Evolutionary conservation across 2,113 vertebrate genomes (phyloP).

Genomic region (Gnathonemus longibarbis): DNA sequence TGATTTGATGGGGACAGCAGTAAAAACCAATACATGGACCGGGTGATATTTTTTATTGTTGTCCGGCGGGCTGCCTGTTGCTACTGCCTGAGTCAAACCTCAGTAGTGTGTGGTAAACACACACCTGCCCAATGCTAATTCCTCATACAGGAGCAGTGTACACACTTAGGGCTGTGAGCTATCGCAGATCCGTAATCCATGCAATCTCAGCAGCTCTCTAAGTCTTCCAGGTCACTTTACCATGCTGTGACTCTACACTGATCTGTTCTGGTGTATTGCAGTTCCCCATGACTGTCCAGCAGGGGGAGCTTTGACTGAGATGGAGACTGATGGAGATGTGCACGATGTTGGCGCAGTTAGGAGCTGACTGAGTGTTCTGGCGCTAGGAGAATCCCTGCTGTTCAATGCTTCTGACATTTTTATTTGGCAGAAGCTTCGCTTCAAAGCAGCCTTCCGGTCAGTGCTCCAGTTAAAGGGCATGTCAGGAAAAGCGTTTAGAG

Average conservation of each 20-base stretch:
- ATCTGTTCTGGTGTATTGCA: not conserved
- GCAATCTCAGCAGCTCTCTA: not conserved
- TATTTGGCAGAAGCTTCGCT: not conserved
- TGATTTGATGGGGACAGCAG: too few relatives aligned
- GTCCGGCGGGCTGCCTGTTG: not conserved
- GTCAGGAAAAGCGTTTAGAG: not conserved
- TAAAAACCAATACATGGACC: too few relatives aligned
- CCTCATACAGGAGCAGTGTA: not conserved
- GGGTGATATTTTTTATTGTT: not conserved
- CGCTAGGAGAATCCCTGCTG: not conserved
- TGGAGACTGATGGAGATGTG: not conserved
- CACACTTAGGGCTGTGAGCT: not conserved
- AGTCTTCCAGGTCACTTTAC: not conserved
- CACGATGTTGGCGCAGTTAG: not conserved
- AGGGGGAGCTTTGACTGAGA: not conserved
- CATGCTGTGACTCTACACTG: not conserved
- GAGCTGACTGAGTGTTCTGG: not conserved
- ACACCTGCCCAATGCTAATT: not conserved
- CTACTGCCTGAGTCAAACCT: not conserved
- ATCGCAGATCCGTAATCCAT: not conserved
- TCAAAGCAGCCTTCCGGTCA: not conserved
- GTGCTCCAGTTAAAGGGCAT: not conserved
- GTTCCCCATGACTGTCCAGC: not conserved
- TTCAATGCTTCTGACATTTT: not conserved
- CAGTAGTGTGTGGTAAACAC: not conserved